phyloP scores from a whole-genome alignment of 2,888 invertebrate genomes.

The Salpingus planirostris region DNA sequence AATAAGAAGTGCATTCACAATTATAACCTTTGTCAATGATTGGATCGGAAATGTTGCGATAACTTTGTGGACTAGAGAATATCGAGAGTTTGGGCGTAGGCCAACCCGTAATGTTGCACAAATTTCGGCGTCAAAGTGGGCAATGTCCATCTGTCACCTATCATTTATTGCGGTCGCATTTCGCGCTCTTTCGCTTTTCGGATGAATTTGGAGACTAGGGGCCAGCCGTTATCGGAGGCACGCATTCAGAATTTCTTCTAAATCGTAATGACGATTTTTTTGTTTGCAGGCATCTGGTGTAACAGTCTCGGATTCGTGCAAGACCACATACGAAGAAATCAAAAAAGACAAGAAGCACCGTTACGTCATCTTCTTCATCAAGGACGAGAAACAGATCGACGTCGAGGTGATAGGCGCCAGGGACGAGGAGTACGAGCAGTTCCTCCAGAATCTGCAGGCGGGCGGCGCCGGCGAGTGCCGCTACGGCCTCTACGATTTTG shows the following conservation, averaged over 20 bases:
- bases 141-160: no score
- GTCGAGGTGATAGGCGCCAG: conserved; percentile 87
- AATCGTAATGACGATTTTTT: conserved; percentile 1
- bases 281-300: conserved; percentile 86
- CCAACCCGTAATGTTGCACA: no score
- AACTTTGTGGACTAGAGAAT: no score
- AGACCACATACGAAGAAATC: conserved; percentile 92
- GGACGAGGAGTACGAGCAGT: conserved; percentile 87
- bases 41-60: no score
- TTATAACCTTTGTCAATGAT: no score
- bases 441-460: conserved; percentile 85
- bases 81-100: no score
- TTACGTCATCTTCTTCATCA: conserved; percentile 93
- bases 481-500: conserved; percentile 96
- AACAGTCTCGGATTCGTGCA: conserved; percentile 89
- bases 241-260: background rate
- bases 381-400: conserved; percentile 92
- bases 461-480: conserved; percentile 93
- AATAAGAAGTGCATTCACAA: no score
- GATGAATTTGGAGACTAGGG: no score
- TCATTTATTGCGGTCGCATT: no score
- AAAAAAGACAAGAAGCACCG: conserved; percentile 97
- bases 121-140: no score
- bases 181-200: no score
- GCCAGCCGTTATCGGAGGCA: background rate